Conservation (phyloP, 2,888 invertebrate species). For the Leptopterna dolabrata region DNA sequence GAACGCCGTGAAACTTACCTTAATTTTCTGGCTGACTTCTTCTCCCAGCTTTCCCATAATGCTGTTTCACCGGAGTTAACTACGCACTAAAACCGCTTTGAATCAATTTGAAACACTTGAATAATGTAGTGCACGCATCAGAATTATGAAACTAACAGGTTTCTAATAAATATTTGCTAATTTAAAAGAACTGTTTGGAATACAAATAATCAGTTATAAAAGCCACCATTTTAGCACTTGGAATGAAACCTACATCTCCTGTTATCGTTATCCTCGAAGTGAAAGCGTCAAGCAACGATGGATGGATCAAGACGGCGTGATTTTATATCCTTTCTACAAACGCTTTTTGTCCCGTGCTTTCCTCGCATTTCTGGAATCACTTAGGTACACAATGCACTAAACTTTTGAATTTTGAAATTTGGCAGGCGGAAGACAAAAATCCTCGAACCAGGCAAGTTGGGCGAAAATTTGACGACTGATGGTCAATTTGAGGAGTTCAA, state of each 20-base stretch:
- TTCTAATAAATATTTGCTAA: not conserved
- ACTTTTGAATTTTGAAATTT: too few species aligned
- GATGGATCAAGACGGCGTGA: not conserved
- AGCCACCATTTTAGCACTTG: not conserved
- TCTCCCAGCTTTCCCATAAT: conserved; percentile 83
- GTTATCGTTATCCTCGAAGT: not conserved
- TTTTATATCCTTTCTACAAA: not conserved
- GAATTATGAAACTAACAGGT: not conserved
- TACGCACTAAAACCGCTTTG: not conserved
- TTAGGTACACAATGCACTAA: too few species aligned
- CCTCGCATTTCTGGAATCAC: too few species aligned
- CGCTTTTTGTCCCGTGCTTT: too few species aligned
- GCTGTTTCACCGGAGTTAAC: not conserved
- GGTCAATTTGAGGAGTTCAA: too few species aligned
- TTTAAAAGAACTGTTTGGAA: not conserved
- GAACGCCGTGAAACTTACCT: conserved; percentile 70
- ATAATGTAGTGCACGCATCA: not conserved
- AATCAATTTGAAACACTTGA: not conserved
- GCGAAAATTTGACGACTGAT: too few species aligned
- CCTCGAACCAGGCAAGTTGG: too few species aligned
- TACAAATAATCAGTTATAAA: too few species aligned
- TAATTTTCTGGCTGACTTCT: conserved; percentile 88
- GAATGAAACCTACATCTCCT: not conserved
- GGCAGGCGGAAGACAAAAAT: too few species aligned
- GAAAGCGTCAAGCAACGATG: not conserved